A percentile compares a stretch with the other conserved stretches of the same genome.
phyloP scores from a whole-genome alignment of 2,888 invertebrate genomes.

The Drosophila algonquin region DNA sequence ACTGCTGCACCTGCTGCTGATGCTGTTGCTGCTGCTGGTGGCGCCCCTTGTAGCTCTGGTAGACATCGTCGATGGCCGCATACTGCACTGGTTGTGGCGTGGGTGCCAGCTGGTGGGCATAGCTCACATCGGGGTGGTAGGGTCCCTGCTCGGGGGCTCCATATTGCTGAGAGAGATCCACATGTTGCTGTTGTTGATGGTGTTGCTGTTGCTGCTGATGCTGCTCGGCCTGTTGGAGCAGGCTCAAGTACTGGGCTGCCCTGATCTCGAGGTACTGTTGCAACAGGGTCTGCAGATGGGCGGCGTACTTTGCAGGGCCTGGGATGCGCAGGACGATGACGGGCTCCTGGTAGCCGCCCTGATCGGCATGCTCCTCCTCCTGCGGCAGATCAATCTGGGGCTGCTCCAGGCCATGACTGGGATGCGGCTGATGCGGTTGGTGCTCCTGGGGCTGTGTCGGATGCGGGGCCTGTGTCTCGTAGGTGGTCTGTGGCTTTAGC shows the following conservation, averaged over 20 bases:
- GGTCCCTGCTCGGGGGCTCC: slow-evolving; percentile 47
- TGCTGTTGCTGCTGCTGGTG: slow-evolving; percentile 62
- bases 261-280: slow-evolving; percentile 84
- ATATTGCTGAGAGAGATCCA: slow-evolving; percentile 39
- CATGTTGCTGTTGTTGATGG: slow-evolving; percentile 37
- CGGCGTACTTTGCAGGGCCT: slow-evolving; percentile 83
- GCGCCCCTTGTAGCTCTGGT: slow-evolving; percentile 79
- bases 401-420: slow-evolving; percentile 46
- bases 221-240: slow-evolving; percentile 81
- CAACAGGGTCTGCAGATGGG: slow-evolving; percentile 82
- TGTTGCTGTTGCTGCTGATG: slow-evolving; percentile 69
- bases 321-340: slow-evolving; percentile 83
- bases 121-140: slow-evolving; percentile 67
- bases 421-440: slow-evolving; percentile 38
- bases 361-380: slow-evolving; percentile 40
- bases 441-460: slow-evolving; percentile 24
- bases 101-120: slow-evolving; percentile 64
- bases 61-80: slow-evolving; percentile 79
- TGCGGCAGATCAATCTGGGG: slow-evolving; percentile 69
- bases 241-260: slow-evolving; percentile 82
- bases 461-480: slow-evolving; percentile 51
- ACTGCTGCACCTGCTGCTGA: slow-evolving; percentile 51
- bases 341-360: slow-evolving; percentile 78
- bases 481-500: slow-evolving; percentile 77
- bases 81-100: slow-evolving; percentile 70